A percentile compares a stretch with the other conserved stretches of the same genome.
These are phyloP conservation scores for Cinclus mexicanus DNA, from an alignment of 2,113 vertebrate species.

Conservation along the genomic window DNA sequence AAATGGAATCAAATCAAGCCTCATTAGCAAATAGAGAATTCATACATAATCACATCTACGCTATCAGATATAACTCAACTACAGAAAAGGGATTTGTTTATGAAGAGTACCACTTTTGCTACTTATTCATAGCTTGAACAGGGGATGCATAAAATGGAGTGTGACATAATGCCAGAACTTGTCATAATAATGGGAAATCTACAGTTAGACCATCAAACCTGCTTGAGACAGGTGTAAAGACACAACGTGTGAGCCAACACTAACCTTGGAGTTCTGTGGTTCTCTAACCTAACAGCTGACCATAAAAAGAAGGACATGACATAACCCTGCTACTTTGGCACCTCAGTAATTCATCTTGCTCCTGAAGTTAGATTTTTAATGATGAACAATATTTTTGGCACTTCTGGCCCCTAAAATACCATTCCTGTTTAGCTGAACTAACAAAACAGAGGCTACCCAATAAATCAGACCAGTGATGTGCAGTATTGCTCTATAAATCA, in stretches of 20 bases:
- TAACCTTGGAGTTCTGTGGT: not conserved
- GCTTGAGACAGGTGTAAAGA: not conserved
- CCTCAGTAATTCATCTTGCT: not conserved
- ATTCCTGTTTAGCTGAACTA: not conserved
- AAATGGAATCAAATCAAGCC: not conserved
- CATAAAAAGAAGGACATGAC: not conserved
- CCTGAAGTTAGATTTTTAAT: not conserved
- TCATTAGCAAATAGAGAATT: not conserved
- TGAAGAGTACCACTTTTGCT: not conserved
- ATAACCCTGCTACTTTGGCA: not conserved
- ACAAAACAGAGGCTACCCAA: not conserved
- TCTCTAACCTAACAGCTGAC: not conserved
- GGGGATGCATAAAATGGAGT: not conserved
- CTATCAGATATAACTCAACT: not conserved
- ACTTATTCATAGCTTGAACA: not conserved
- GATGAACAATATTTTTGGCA: not conserved
- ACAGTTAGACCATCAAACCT: not conserved
- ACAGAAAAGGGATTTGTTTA: not conserved
- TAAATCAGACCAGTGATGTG: not conserved
- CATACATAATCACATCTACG: not conserved
- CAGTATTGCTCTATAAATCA: not conserved
- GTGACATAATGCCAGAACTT: not conserved
- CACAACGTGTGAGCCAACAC: accelerated
- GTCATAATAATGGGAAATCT: not conserved
- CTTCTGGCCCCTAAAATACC: not conserved